Conservation (phyloP, 2,113 vertebrate genomes). For the Archilochus colubris region DNA sequence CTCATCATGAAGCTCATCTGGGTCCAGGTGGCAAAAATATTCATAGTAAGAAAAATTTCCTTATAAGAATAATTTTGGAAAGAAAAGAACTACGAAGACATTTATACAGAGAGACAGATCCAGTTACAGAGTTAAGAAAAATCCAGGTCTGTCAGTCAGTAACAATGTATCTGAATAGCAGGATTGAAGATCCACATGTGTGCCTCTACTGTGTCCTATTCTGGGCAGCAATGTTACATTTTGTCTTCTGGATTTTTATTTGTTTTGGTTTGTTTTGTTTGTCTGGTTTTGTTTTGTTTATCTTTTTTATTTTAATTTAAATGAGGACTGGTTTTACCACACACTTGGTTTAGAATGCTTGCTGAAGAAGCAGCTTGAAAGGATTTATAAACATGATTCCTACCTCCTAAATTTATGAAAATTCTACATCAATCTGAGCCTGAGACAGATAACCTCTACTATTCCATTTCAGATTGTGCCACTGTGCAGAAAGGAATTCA, state of each 20-base stretch:
- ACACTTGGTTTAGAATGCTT: neutral
- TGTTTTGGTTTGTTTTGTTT: neutral
- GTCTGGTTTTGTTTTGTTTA: neutral
- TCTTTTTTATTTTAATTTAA: neutral
- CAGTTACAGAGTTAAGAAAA: neutral
- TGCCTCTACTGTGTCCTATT: neutral
- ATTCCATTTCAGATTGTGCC: neutral
- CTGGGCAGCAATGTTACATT: neutral
- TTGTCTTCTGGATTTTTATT: too few relatives aligned
- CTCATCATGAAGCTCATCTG: neutral
- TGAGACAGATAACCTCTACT: neutral
- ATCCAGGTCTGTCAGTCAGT: neutral
- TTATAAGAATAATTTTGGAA: neutral
- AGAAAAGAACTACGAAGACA: neutral
- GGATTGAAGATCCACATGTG: neutral
- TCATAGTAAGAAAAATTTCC: neutral
- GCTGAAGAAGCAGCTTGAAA: neutral
- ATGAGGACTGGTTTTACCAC: neutral
- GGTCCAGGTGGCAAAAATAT: neutral
- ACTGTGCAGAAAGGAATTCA: neutral
- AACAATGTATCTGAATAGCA: neutral
- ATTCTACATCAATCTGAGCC: neutral
- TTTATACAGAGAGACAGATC: neutral
- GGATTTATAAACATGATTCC: neutral
- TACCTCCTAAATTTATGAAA: neutral